Base-by-base conservation (phyloP, 2,888 invertebrate genomes). In the Chloroclystis v-ata region DNA sequence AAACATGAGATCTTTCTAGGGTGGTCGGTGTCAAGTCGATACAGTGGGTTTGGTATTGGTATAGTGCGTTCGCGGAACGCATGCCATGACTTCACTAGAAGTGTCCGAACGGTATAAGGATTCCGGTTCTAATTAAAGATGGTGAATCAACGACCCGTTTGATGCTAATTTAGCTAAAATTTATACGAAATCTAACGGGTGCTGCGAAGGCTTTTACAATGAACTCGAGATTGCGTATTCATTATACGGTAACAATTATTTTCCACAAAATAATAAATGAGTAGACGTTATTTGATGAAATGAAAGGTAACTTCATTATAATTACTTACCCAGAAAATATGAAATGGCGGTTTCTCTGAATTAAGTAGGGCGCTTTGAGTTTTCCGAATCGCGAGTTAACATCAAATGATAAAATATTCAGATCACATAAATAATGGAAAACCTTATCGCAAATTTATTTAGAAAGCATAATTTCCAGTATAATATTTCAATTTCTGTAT, bases 111-210 rank as follows among this genome's bases (percentile, higher is more conserved):
- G 75, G 75, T 78, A 78, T 69, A 63, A 68, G 63, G 68, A 80
- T 76, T 75, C 76, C 79, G 77, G 75, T 79, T 76, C 76, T 78
- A 82, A 82, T 82, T 83, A 81, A 77, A 79, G 65, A 65, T 52
- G 59, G 65, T 82, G 80, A 84, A 72, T 82, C 82, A 82, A 65
- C 65, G 61, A 63, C 63, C 64, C 60, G 61, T 54, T 67, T 57
- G 56, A 63, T 73, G 70, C 67, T 75, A 74, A 80, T 81, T 80
- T 78, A 72, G 66, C 71, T 82, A 73, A 79, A 80, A 75, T 80
- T 74, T 71, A 69, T 69, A 72, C 75, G 67, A 69, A 61, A 62
- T 65, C 64, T 75, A 75, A 75, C 73, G 68, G 72, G 57, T 54
- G 59, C 61, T 66, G 61, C 61, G 59, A 67, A 65, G 59, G 56